Evolutionary conservation across 2,113 vertebrate genomes (phyloP).

Genomic region (Microcebus lehilahytsara): DNA sequence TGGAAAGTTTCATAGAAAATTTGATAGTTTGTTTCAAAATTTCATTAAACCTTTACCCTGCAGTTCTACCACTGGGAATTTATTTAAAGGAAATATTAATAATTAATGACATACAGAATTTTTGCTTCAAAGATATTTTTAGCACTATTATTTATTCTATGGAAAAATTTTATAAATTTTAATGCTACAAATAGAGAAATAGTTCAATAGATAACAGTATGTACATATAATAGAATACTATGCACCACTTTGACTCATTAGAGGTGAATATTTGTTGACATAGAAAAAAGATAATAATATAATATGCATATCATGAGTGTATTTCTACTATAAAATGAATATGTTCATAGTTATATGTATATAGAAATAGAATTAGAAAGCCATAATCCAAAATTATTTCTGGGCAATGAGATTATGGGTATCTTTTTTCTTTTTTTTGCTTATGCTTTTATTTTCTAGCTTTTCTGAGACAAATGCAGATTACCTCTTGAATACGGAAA

Average conservation of each 20-base stretch:
- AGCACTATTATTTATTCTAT: background rate
- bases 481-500: background rate
- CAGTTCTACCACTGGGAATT: background rate
- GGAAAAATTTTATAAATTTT: background rate
- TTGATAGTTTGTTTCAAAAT: background rate
- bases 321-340: background rate
- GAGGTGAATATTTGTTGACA: background rate
- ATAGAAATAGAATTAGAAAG: background rate
- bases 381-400: background rate
- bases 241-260: background rate
- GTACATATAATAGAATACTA: background rate
- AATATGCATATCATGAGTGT: background rate
- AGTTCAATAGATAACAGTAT: background rate
- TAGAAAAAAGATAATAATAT: background rate
- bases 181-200: background rate
- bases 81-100: background rate
- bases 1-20: background rate
- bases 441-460: conserved; percentile 1
- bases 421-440: background rate
- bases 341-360: background rate
- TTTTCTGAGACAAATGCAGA: background rate
- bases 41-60: background rate
- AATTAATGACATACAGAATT: background rate
- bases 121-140: background rate
- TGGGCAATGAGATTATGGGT: background rate